These are phyloP conservation scores for Dicaeum eximium DNA, from an alignment of 2,113 vertebrate species.

Conservation along the genomic window DNA sequence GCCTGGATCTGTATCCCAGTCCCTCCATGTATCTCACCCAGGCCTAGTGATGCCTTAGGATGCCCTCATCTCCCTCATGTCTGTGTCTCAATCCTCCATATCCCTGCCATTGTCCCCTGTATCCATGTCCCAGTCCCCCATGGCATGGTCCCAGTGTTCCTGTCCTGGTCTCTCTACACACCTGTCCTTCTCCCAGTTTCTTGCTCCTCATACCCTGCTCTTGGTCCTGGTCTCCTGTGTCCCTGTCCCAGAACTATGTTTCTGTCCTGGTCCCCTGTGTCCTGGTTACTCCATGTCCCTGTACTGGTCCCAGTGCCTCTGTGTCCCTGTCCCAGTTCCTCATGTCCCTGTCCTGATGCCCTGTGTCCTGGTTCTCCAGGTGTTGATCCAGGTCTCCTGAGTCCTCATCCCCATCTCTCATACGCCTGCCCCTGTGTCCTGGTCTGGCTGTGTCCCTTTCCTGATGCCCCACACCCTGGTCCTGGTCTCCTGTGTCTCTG, in stretches of 20 bases:
- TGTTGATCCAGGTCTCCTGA: background rate
- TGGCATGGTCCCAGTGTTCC: background rate
- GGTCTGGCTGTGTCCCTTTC: background rate
- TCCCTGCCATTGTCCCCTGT: background rate
- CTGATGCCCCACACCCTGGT: background rate
- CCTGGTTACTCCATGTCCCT: background rate
- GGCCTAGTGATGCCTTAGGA: background rate
- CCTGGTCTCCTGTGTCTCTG: background rate
- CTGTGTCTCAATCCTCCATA: background rate
- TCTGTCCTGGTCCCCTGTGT: background rate
- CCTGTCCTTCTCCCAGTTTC: background rate
- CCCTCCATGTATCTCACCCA: background rate
- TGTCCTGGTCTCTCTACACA: background rate
- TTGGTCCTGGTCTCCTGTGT: background rate
- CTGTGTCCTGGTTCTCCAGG: background rate
- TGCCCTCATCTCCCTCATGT: background rate
- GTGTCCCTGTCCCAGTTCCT: background rate
- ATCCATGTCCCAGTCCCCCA: accelerated
- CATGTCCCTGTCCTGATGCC: too few species aligned
- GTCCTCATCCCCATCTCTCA: background rate
- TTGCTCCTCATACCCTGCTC: background rate
- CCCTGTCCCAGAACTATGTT: background rate
- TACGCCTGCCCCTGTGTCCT: background rate
- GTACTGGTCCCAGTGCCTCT: background rate
- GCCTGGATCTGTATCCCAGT: background rate